phyloP scores from a whole-genome alignment of 2,797 vertebrate species.

The Tokudaia muenninki region DNA sequence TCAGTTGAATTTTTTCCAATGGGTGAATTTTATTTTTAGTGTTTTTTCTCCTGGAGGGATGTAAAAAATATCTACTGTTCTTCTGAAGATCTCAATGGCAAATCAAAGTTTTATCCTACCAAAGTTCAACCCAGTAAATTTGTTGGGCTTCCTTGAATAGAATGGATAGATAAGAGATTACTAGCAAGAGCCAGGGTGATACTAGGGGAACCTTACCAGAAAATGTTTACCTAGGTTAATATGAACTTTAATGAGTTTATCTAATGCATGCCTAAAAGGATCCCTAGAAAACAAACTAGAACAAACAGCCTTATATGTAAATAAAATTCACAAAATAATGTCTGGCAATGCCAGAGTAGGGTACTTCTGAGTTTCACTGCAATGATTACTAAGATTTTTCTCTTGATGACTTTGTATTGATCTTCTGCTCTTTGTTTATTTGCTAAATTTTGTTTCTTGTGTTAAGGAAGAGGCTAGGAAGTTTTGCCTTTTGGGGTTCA shows the following conservation, averaged over 20 bases:
- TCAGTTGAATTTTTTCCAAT: background rate
- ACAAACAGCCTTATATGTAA: background rate
- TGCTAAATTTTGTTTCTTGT: background rate
- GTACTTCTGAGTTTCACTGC: background rate
- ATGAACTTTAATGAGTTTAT: background rate
- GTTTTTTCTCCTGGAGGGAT: background rate
- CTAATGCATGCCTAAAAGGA: background rate
- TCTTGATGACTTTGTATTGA: background rate
- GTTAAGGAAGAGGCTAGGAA: conserved; percentile 1
- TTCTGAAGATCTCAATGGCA: background rate
- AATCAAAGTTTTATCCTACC: background rate
- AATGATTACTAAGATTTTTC: background rate
- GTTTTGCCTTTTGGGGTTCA: conserved; percentile 9
- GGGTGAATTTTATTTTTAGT: background rate
- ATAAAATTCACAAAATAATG: background rate
- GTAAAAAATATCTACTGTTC: background rate
- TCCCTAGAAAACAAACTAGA: background rate
- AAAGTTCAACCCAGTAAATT: background rate
- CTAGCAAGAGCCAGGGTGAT: background rate
- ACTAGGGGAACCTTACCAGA: background rate
- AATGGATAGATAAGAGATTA: background rate
- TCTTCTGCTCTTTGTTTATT: background rate
- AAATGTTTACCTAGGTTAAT: background rate
- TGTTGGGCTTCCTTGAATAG: background rate
- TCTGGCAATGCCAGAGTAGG: background rate